phyloP scores from a whole-genome alignment of 2,888 invertebrate species.

The Diabrotica balteata region DNA sequence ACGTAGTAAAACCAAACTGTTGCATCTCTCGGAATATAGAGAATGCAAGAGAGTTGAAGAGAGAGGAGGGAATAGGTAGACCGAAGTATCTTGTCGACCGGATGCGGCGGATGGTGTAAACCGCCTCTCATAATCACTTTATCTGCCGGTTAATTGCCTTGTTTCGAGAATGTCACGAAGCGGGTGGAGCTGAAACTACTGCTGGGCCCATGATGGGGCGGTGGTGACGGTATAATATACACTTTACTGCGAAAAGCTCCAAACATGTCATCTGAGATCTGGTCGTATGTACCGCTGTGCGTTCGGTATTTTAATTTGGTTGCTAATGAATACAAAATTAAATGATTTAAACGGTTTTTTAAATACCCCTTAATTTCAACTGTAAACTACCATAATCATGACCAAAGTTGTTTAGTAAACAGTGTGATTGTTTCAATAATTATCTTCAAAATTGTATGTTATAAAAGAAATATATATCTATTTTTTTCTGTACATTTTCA shows the following conservation, averaged over 20 bases:
- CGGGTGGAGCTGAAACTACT: conserved; percentile 14
- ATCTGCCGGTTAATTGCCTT: conserved; percentile 52
- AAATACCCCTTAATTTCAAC: no score
- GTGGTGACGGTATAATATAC: background rate
- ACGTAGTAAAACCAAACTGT: conserved; percentile 7
- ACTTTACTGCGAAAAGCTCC: background rate
- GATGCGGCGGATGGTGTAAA: conserved; percentile 26
- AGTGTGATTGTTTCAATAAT: no score
- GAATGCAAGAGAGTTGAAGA: background rate
- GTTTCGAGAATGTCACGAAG: conserved; percentile 47
- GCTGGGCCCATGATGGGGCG: conserved; percentile 11
- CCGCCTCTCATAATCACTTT: conserved; percentile 51
- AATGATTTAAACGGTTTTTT: no score
- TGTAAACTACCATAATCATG: no score
- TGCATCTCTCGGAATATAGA: background rate
- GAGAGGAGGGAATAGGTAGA: conserved; percentile 4
- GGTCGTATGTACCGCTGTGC: no score
- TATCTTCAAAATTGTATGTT: no score
- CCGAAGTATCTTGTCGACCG: conserved; percentile 19
- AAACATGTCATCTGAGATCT: background rate
- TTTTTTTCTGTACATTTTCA: no score
- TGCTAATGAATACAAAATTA: no score
- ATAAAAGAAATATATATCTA: no score
- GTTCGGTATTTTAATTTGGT: no score
- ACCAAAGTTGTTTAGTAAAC: no score